Conservation (phyloP, 2,888 invertebrate species). For the Lissocephala sabroskyi region DNA sequence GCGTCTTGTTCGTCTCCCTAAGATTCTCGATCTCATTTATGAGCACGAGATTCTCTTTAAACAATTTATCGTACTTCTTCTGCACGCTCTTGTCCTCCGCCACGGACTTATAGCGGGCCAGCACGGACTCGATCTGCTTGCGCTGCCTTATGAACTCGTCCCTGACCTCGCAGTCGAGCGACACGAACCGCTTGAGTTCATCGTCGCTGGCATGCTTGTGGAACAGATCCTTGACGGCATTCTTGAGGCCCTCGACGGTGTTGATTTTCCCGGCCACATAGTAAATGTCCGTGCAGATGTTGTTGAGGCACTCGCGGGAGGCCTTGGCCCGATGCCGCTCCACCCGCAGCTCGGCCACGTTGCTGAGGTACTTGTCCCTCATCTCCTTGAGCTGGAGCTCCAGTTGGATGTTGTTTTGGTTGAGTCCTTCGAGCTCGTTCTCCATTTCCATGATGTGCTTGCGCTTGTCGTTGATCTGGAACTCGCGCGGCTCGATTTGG, state of each 20-base stretch:
- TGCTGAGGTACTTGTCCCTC: slow-evolving; percentile 82
- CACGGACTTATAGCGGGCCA: slow-evolving; percentile 47
- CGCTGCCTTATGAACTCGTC: slow-evolving; percentile 86
- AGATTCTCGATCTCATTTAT: slow-evolving; percentile 85
- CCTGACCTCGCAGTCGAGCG: slow-evolving; percentile 81
- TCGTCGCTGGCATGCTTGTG: slow-evolving; percentile 80
- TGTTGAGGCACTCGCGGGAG: slow-evolving; percentile 78
- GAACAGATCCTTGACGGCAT: slow-evolving; percentile 65
- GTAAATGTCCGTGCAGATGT: slow-evolving; percentile 87
- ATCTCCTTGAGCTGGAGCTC: slow-evolving; percentile 84
- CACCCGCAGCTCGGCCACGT: slow-evolving; percentile 80
- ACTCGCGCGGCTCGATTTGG: slow-evolving; percentile 89
- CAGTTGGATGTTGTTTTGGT: slow-evolving; percentile 79
- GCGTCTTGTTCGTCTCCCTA: slow-evolving; percentile 71
- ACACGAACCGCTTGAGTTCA: slow-evolving; percentile 78
- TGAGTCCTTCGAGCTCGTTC: slow-evolving; percentile 83
- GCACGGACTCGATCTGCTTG: slow-evolving; percentile 80
- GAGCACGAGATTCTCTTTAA: slow-evolving; percentile 85
- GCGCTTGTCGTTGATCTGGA: slow-evolving; percentile 87
- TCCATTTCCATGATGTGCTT: slow-evolving; percentile 89
- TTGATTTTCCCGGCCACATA: slow-evolving; percentile 85
- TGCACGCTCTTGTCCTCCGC: slow-evolving; percentile 45
- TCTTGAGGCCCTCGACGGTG: slow-evolving; percentile 75
- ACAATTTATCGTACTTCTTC: slow-evolving; percentile 74
- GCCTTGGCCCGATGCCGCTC: slow-evolving; percentile 78